Base-by-base conservation (phyloP, 2,113 vertebrate species). In the Leucopsar rothschildi region DNA sequence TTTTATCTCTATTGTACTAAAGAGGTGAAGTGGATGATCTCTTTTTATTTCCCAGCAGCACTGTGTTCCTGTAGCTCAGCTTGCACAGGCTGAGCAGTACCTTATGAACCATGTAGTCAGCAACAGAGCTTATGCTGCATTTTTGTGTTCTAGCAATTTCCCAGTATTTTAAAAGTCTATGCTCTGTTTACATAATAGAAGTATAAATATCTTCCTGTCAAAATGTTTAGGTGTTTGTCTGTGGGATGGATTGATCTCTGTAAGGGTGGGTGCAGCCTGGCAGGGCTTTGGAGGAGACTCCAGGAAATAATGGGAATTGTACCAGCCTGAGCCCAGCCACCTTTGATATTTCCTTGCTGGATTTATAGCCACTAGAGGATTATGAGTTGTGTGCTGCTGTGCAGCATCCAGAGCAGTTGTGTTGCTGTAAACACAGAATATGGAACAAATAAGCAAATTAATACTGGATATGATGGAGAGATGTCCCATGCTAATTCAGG, bases 401-500 rank as follows among this genome's bases (percentile, higher is more conserved):
- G 28, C 29, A 37, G 50, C 2, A 2, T 63, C 78, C 60, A 86
- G 77, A 47, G 27, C 18, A 22, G 42, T 40, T 84, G 4, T 25
- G 27, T 22, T 79, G 29, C 76, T n/a, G 45, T 65, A 53, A 77
- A 44, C 44, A 29, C 5, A 44, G 29, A 72, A 35, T 23, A 37
- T 1, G 4, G 64, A 53, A 35, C 31, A 82, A 79, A 49, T 8
- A 53, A 56, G 42, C 7, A 45, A 71, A 72, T 60, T 7, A 56
- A 25, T 60, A 27, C 18, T n/a, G 40, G 59, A 15, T 50, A 15
- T 19, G 50, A 10, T 29, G 37, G 57, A 39, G 39, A 69, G 31
- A 21, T 3, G 7, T 35, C 60, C 37, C 10, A 4, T 17, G 4
- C 12, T 45, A 44, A 39, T 39, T 40, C 31, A 16, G 0, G 0